A percentile compares a stretch with the other conserved stretches of the same genome.
Evolutionary conservation across 2,797 vertebrate species (phyloP).

Genomic region (Pagetopsis macropterus): DNA sequence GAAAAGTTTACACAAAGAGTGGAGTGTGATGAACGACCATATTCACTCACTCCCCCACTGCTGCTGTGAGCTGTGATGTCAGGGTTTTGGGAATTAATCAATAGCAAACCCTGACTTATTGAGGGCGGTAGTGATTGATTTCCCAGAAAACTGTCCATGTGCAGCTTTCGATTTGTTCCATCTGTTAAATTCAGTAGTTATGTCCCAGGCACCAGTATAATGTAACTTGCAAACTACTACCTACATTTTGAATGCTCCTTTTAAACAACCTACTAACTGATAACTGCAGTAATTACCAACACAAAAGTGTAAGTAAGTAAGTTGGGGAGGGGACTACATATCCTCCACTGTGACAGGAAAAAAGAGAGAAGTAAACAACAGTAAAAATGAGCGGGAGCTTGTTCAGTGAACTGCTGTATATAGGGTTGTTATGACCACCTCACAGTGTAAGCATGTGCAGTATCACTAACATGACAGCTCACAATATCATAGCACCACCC

Average conservation of each 20-base stretch:
- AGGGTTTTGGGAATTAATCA: constrained; percentile 58
- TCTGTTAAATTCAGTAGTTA: constrained; percentile 43
- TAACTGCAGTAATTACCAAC: constrained; percentile 1
- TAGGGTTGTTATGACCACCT: neutral
- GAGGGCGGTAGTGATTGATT: constrained; percentile 69
- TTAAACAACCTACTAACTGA: constrained; percentile 2
- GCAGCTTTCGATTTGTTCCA: constrained; percentile 60
- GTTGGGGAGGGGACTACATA: neutral
- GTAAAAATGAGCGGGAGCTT: neutral
- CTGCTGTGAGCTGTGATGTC: constrained; percentile 41
- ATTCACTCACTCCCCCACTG: constrained; percentile 15
- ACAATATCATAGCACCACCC: too few relatives aligned
- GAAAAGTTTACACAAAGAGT: constrained; percentile 5
- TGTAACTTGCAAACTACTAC: constrained; percentile 12
- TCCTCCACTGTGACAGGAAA: neutral
- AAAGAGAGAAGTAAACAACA: neutral
- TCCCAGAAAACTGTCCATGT: constrained; percentile 51
- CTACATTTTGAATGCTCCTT: neutral
- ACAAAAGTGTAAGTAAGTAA: neutral
- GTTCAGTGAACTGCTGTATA: neutral
- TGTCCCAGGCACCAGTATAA: neutral
- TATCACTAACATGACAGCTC: too few relatives aligned
- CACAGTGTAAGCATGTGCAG: neutral
- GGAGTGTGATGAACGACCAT: neutral
- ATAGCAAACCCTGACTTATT: constrained; percentile 57